These are phyloP conservation scores for Pipistrellus pygmaeus DNA, from an alignment of 2,797 vertebrate genomes.

Conservation along the genomic window DNA sequence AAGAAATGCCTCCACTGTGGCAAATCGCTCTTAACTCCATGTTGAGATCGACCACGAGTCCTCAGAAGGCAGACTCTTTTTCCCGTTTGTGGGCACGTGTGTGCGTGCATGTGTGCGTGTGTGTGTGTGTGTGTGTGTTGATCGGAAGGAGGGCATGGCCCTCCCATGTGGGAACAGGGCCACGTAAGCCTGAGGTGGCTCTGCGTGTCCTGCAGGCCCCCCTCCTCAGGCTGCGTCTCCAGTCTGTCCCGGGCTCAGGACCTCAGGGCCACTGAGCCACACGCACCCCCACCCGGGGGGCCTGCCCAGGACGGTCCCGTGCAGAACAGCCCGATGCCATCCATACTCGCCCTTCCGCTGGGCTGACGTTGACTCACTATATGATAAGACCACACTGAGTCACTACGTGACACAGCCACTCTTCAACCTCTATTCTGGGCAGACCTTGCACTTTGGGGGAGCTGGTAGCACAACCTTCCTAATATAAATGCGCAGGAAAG, in stretches of 20 bases:
- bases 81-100: not conserved
- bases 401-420: constrained; percentile 13
- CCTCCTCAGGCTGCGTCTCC: not conserved
- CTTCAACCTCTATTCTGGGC: constrained; percentile 55
- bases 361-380: constrained; percentile 14
- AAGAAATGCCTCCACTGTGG: not conserved
- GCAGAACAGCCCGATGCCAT: not conserved
- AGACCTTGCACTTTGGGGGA: constrained; percentile 32
- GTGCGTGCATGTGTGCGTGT: no score
- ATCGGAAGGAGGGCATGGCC: not conserved
- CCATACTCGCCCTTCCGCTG: not conserved
- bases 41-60: not conserved
- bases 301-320: not conserved
- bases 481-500: not conserved
- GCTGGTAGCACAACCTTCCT: constrained; percentile 34
- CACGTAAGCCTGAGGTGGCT: not conserved
- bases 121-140: no score
- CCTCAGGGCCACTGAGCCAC: not conserved
- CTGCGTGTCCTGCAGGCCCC: not conserved
- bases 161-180: not conserved
- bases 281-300: not conserved
- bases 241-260: not conserved
- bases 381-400: not conserved
- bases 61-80: not conserved
- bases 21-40: not conserved